Evolutionary conservation across 2,113 vertebrate genomes (phyloP), one percentile per base, ranked within the genome.

Genomic region (Benitochromis conjunctus): DNA sequence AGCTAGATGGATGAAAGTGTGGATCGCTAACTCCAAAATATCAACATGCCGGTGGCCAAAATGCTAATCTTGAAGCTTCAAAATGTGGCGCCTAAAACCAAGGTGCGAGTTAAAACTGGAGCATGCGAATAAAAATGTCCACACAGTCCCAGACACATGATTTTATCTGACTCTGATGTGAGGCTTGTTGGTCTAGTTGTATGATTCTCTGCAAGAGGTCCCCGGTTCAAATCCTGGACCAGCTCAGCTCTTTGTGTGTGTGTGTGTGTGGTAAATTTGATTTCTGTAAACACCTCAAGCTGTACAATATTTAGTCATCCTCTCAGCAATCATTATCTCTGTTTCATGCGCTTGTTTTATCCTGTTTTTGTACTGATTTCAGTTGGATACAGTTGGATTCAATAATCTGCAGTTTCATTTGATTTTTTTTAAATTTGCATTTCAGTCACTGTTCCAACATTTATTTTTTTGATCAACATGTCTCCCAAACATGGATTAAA

Each of bases 261-360:
- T 31, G 31, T 4, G 31, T 54, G n/a, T 54, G 51, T 21, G 53
- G 53, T 11, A 54, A 54, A 54, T 21, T 54, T 21, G 53, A 54
- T 55, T 55, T 55, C 54, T 55, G n/a, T 55, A 21, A 19, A 34
- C 29, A 60, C 29, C 58, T 31, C 9, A 34, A 18, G 9, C 57
- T 26, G 12, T 66, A 14, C 36, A 43, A 0, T 24, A 69, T 41
- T 69, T n/a, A 69, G 36, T 41, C 7, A 2, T 69, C 62, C 36
- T 41, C n/a, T 21, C n/a, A 66, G n/a, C 12, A 69, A 41, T 21
- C 14, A 8, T 36, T 43, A n/a, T n/a, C 12, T 41, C 7, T 0
- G 0, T 66, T 66, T 41, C 0, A 66, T 21, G 0, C 8, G 0
- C 36, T 69, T 43, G 7, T 21, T 41, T 66, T 66, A 69, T 69